Evolutionary conservation across 2,797 vertebrate species (phyloP).

Genomic region (Falco rusticolus): DNA sequence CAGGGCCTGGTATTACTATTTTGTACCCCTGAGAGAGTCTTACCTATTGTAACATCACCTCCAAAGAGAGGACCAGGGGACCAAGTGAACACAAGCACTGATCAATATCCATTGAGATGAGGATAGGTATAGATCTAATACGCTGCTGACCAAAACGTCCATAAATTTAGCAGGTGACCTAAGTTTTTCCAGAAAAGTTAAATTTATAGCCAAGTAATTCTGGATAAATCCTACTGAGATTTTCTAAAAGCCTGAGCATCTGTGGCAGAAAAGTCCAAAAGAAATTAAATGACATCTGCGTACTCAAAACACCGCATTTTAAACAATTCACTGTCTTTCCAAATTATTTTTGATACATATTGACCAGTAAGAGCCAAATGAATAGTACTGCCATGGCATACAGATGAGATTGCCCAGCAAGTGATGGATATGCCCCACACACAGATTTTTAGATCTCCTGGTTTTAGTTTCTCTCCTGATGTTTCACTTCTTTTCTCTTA

Average conservation of each 20-base stretch:
- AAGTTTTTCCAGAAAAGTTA: not conserved
- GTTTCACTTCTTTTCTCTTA: not conserved
- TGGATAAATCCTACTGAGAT: not conserved
- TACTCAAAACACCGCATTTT: not conserved
- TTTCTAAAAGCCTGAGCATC: not conserved
- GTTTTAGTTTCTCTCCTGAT: not conserved
- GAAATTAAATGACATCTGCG: not conserved
- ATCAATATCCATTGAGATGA: not conserved
- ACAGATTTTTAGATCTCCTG: not conserved
- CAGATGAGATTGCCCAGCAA: not conserved
- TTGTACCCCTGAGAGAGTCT: not conserved
- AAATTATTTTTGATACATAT: not conserved
- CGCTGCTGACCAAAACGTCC: not conserved
- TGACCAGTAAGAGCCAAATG: not conserved
- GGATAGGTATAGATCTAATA: not conserved
- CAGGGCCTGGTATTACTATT: not conserved
- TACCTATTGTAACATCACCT: not conserved
- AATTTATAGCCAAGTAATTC: not conserved
- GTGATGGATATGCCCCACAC: not conserved
- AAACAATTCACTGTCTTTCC: not conserved
- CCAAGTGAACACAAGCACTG: not conserved
- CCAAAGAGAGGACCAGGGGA: accelerated
- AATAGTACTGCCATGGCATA: not conserved
- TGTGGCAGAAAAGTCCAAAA: not conserved
- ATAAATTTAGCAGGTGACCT: not conserved